Evolutionary conservation across 2,888 invertebrate species (phyloP).

Genomic region (Plutella xylostella): DNA sequence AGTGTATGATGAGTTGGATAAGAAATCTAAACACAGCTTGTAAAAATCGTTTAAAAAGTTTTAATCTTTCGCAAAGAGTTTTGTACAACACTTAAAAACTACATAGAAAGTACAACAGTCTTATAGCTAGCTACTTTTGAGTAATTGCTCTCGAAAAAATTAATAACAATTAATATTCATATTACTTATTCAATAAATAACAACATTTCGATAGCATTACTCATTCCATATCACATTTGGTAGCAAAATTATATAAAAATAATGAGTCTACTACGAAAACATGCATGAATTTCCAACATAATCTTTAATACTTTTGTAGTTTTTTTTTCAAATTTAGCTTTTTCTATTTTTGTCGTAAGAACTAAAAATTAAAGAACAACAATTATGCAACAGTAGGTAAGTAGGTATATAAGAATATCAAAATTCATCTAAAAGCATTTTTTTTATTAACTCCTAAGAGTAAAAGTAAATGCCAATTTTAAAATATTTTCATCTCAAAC

Average conservation of each 20-base stretch:
- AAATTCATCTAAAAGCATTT: no score
- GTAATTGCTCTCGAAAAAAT: no score
- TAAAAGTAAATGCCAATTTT: no score
- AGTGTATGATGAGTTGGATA: no score
- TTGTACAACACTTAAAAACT: slow-evolving; percentile 57
- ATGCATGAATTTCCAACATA: no score
- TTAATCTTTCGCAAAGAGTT: slow-evolving; percentile 24
- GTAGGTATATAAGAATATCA: no score
- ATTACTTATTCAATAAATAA: slow-evolving; percentile 11
- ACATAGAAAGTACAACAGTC: slow-evolving; percentile 16
- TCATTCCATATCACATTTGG: neutral
- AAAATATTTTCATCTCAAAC: no score
- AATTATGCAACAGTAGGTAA: no score
- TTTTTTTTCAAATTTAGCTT: neutral
- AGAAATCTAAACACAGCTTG: no score
- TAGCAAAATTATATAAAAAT: neutral
- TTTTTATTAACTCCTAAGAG: no score
- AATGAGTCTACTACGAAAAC: neutral
- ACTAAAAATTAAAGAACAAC: no score
- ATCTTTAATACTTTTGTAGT: neutral
- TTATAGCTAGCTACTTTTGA: neutral
- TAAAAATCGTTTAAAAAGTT: neutral
- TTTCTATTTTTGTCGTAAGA: no score
- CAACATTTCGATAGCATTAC: slow-evolving; percentile 15
- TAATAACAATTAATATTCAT: slow-evolving; percentile 4